These are phyloP conservation scores for Percopsis omiscomaycus DNA, from an alignment of 2,797 vertebrate species.

Conservation along the genomic window DNA sequence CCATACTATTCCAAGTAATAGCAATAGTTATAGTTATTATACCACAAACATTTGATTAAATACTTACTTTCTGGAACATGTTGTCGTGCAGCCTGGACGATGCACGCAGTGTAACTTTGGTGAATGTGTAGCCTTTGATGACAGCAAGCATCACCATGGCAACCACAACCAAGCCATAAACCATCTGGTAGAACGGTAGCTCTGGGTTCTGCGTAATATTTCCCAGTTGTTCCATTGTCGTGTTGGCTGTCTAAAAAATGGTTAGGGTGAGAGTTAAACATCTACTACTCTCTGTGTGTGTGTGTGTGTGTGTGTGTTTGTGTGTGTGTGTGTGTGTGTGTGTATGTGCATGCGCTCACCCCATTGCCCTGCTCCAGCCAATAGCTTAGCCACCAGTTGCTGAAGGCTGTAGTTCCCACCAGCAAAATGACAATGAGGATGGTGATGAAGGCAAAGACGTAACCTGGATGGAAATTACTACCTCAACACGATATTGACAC, in stretches of 20 bases:
- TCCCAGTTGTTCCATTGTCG: not conserved
- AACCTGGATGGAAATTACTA: constrained; percentile 67
- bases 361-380: constrained; percentile 78
- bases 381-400: constrained; percentile 82
- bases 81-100: constrained; percentile 74
- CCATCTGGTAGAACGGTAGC: constrained; percentile 70
- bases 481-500: not conserved
- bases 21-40: not conserved
- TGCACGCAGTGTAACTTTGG: constrained; percentile 71
- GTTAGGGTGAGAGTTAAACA: no score
- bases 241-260: constrained; percentile 6
- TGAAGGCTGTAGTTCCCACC: constrained; percentile 75
- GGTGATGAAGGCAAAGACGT: constrained; percentile 61
- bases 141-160: constrained; percentile 55
- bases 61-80: constrained; percentile 78
- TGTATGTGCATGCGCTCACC: constrained; percentile 62
- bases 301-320: not conserved
- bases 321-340: not conserved
- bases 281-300: no score
- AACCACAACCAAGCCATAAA: constrained; percentile 65
- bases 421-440: constrained; percentile 68
- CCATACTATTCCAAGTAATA: not conserved
- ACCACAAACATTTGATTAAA: not conserved
- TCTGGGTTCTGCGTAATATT: constrained; percentile 64
- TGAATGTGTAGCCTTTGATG: constrained; percentile 73